Evolutionary conservation across 1,140 invertebrate genomes (phyloP).

Genomic region (Euschistus heros): DNA sequence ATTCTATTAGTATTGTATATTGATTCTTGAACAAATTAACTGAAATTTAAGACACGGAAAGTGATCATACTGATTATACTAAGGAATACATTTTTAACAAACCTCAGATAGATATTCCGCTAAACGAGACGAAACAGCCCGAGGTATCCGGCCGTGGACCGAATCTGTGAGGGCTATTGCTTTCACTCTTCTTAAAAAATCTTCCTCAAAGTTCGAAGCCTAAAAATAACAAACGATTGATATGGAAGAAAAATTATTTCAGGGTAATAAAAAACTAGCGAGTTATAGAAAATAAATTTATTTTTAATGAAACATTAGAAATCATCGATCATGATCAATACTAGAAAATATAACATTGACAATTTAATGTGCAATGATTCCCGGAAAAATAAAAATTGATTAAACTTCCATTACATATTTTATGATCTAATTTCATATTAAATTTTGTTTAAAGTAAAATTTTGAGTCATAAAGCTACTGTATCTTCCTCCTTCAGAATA

Average conservation of each 20-base stretch:
- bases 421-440: too few relatives aligned
- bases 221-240: conserved; percentile 24
- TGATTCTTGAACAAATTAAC: background rate
- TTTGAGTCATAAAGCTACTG: too few relatives aligned
- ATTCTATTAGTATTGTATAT: background rate
- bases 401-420: too few relatives aligned
- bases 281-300: background rate
- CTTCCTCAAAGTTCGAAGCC: conserved; percentile 36
- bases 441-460: too few relatives aligned
- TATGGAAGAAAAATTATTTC: background rate
- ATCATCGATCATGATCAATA: background rate
- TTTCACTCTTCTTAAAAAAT: conserved; percentile 51
- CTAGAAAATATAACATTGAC: too few relatives aligned
- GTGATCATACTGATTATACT: too few relatives aligned
- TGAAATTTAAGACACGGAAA: too few relatives aligned
- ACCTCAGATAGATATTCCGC: conserved; percentile 33
- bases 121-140: conserved; percentile 31
- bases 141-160: conserved; percentile 40
- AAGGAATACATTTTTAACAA: too few relatives aligned
- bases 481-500: too few relatives aligned
- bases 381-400: too few relatives aligned
- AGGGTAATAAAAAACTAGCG: background rate
- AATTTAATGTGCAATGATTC: too few relatives aligned
- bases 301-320: background rate
- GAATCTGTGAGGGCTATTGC: conserved; percentile 60